Evolutionary conservation across 2,888 invertebrate genomes (phyloP), one percentile per base, ranked within the genome.

Genomic region (Euphydryas editha): DNA sequence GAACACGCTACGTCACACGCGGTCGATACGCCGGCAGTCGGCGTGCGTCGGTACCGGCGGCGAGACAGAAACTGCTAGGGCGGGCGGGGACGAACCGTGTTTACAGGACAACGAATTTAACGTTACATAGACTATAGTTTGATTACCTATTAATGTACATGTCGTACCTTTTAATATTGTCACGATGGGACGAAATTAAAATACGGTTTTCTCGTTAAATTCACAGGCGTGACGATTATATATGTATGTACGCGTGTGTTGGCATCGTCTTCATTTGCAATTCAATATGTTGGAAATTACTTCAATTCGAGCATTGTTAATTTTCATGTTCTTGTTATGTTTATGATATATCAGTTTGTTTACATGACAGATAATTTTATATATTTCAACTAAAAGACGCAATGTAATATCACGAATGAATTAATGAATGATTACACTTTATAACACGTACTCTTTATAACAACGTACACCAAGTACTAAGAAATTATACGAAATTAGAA

Each of bases 31-130:
- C 67, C 68, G 71, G 68, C 65, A 51, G 71, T 68, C 73, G 76
- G 79, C 89, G 88, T 85, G 86, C 85, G 81, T 72, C 76, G 81
- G 69, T 72, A 73, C 74, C 83, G 81, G 77, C 81, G 79, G 72
- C 81, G 76, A 71, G 73, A 67, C 73, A 75, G 76, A 71, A 65
- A 88, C 88, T 88, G 86, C 76, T 77, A 78, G 83, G 81, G 84
- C 83, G 86, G 81, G 83, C 82, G 82, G 82, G 79, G 78, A 68
- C 63, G 66, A 69, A 67, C 68, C 49, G 51, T 72, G 75, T 74
- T 73, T 74, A 73, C 73, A 71, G 72, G 67, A 67, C 66, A 47
- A 54, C 17, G n/a, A 62, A 70, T 65, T 68, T 59, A 55, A 65
- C 65, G 61, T 67, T 61, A 64, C 67, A 69, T 64, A 60, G 55